Evolutionary conservation across 2,797 vertebrate species (phyloP).

Genomic region (Nasua narica): DNA sequence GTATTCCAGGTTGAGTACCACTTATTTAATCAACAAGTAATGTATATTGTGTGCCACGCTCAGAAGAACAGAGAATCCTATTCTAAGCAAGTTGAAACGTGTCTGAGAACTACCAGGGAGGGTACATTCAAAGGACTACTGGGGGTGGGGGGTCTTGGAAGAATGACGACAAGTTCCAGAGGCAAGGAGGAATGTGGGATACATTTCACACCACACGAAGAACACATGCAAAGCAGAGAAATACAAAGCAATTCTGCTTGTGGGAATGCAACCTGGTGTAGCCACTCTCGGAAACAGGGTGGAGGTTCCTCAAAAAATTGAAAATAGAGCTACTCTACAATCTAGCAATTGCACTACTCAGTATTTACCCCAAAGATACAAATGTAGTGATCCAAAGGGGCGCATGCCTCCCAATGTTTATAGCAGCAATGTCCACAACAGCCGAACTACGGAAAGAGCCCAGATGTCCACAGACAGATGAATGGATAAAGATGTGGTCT

Average conservation of each 20-base stretch:
- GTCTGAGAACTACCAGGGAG: not conserved
- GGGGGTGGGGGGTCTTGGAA: not conserved
- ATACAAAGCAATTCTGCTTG: not conserved
- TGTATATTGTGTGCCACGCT: not conserved
- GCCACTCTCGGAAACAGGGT: not conserved
- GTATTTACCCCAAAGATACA: not conserved
- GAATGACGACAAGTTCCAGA: not conserved
- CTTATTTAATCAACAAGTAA: not conserved
- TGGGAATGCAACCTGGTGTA: not conserved
- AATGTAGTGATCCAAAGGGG: not conserved
- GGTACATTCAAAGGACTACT: not conserved
- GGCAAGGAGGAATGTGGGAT: not conserved
- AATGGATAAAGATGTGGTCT: not conserved
- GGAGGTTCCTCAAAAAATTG: not conserved
- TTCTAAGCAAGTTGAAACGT: not conserved
- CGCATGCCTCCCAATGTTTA: not conserved
- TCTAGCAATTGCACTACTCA: not conserved
- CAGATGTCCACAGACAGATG: not conserved
- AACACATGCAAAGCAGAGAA: not conserved
- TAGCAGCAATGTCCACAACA: not conserved
- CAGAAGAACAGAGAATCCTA: not conserved
- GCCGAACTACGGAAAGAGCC: not conserved
- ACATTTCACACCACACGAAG: not conserved
- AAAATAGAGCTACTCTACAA: not conserved
- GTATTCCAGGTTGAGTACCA: not conserved